Evolutionary conservation across 2,888 invertebrate genomes (phyloP).

Genomic region (Drosophila flavopinicola): DNA sequence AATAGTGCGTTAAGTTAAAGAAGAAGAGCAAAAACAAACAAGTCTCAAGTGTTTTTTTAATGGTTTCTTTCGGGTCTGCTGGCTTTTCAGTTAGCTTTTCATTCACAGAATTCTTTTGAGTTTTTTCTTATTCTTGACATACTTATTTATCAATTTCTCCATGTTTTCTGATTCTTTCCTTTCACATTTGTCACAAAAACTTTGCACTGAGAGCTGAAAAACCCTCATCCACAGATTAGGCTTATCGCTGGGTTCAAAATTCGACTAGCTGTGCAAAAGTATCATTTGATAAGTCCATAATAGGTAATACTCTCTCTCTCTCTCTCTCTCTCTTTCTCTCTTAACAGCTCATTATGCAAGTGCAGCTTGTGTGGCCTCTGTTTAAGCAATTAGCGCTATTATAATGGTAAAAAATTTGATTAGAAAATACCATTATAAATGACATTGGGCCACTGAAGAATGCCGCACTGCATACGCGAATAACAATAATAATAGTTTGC

Average conservation of each 20-base stretch:
- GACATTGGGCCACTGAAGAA: conserved; percentile 14
- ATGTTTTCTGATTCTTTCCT: not conserved
- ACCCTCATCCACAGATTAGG: conserved; percentile 37
- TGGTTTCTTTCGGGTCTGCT: too few relatives aligned
- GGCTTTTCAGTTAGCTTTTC: too few relatives aligned
- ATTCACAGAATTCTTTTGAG: too few relatives aligned
- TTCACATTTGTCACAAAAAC: conserved; percentile 9
- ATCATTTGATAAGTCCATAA: conserved; percentile 27
- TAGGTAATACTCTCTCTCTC: not conserved
- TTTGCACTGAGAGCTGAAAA: conserved; percentile 36
- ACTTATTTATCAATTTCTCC: conserved; percentile 1
- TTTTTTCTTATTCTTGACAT: too few relatives aligned
- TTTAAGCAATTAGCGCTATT: conserved; percentile 9
- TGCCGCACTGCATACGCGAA: conserved; percentile 8
- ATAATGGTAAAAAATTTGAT: conserved; percentile 3
- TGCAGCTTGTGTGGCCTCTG: conserved; percentile 29
- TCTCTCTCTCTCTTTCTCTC: not conserved
- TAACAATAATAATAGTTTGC: conserved; percentile 2
- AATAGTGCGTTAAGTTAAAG: conserved; percentile 78
- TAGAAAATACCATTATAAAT: conserved; percentile 9
- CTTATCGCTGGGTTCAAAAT: conserved; percentile 55
- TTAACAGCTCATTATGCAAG: conserved; percentile 30
- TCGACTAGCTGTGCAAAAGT: conserved; percentile 34
- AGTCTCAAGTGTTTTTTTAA: conserved; percentile 8
- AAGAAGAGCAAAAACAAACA: conserved; percentile 64